phyloP scores from a whole-genome alignment of 1,140 invertebrate genomes.

The Penaeus indicus region DNA sequence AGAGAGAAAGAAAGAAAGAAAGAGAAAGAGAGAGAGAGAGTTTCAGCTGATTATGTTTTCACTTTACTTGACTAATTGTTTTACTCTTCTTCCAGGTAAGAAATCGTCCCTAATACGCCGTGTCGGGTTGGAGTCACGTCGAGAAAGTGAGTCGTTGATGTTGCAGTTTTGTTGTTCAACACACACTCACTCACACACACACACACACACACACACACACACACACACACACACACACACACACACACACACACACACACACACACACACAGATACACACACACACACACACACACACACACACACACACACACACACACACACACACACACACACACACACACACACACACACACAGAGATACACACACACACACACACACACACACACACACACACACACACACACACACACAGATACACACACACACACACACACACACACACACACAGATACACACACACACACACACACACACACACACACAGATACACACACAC shows the following conservation, averaged over 20 bases:
- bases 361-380: slow-evolving; percentile 6
- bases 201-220: neutral
- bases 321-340: neutral
- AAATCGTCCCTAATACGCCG: too few species aligned
- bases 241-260: slow-evolving; percentile 4
- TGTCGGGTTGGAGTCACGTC: too few species aligned
- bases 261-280: neutral
- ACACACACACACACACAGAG: neutral
- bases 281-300: neutral
- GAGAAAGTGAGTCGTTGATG: too few species aligned
- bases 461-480: neutral
- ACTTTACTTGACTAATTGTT: too few species aligned
- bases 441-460: slow-evolving; percentile 1
- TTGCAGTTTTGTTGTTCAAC: neutral
- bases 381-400: slow-evolving; percentile 11
- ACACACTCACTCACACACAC: neutral
- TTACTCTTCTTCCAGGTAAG: too few species aligned
- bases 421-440: neutral
- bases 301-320: slow-evolving; percentile 15
- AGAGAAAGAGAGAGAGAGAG: neutral
- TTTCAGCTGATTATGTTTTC: too few species aligned
- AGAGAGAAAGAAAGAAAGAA: neutral
- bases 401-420: neutral
- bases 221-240: slow-evolving; percentile 9
- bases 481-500: neutral